These are phyloP conservation scores for Fukomys damarensis DNA, from an alignment of 2,113 vertebrate genomes.

Conservation along the genomic window DNA sequence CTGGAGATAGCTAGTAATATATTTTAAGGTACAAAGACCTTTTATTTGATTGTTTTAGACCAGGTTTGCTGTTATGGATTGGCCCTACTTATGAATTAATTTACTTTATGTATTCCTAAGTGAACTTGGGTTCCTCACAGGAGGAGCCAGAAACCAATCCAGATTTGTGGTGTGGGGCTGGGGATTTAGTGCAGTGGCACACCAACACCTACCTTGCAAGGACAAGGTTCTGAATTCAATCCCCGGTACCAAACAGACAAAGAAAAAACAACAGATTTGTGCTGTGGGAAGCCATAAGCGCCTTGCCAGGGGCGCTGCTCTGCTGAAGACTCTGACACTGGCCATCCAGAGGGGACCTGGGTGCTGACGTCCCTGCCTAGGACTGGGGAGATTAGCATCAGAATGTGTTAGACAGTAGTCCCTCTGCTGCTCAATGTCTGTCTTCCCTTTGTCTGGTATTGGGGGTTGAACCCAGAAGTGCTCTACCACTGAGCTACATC, in stretches of 20 bases:
- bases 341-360: too few species aligned
- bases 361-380: neutral
- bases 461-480: neutral
- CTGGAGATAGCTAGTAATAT: neutral
- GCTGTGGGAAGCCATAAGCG: too few species aligned
- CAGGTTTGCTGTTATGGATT: neutral
- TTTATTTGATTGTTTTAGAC: neutral
- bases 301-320: too few species aligned
- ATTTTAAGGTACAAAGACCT: neutral
- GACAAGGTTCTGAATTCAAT: too few species aligned
- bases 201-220: too few species aligned
- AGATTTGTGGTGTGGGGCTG: neutral
- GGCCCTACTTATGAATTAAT: neutral
- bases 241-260: too few species aligned
- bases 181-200: too few species aligned
- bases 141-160: neutral
- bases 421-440: neutral
- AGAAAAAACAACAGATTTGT: too few species aligned
- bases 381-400: neutral
- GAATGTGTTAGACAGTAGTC: neutral
- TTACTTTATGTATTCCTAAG: constrained; percentile 35
- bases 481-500: neutral
- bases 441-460: neutral
- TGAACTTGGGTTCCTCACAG: neutral
- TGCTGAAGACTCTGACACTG: too few species aligned